Evolutionary conservation across 2,113 vertebrate species (phyloP).

Genomic region (Pundamilia nyererei): DNA sequence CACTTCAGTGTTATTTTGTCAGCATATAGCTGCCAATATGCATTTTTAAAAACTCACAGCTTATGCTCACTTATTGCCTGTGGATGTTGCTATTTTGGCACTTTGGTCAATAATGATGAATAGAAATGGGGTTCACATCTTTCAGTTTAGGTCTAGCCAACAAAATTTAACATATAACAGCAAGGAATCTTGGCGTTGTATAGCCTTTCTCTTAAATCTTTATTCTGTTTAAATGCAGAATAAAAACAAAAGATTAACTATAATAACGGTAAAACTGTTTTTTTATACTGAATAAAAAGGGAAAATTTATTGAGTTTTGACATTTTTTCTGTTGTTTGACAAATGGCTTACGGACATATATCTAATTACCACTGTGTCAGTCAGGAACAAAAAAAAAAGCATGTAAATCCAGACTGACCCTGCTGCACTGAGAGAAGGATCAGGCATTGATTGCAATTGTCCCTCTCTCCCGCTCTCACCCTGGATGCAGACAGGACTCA

Average conservation of each 20-base stretch:
- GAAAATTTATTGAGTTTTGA: background rate
- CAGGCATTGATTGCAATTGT: slow-evolving; percentile 58
- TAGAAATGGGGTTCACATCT: background rate
- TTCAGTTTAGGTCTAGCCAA: background rate
- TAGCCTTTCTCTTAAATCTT: background rate
- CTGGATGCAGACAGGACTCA: slow-evolving; percentile 46
- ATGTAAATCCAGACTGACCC: slow-evolving; percentile 46
- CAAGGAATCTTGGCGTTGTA: background rate
- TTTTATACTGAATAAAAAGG: background rate
- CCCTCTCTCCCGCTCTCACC: slow-evolving; percentile 10
- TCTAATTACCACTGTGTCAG: slow-evolving; percentile 47
- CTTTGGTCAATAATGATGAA: background rate
- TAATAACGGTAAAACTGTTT: background rate
- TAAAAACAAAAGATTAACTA: background rate
- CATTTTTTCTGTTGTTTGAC: background rate
- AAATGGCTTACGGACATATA: slow-evolving; percentile 15
- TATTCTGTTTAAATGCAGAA: background rate
- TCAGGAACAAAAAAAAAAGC: slow-evolving; percentile 25
- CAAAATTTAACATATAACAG: background rate
- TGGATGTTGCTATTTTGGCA: too few species aligned
- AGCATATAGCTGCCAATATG: too few species aligned
- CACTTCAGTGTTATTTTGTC: too few species aligned
- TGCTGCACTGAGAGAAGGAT: slow-evolving; percentile 14
- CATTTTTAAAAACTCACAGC: too few species aligned
- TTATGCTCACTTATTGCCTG: too few species aligned